phyloP scores from a whole-genome alignment of 2,888 invertebrate genomes.

The Epicampocera succincta region DNA sequence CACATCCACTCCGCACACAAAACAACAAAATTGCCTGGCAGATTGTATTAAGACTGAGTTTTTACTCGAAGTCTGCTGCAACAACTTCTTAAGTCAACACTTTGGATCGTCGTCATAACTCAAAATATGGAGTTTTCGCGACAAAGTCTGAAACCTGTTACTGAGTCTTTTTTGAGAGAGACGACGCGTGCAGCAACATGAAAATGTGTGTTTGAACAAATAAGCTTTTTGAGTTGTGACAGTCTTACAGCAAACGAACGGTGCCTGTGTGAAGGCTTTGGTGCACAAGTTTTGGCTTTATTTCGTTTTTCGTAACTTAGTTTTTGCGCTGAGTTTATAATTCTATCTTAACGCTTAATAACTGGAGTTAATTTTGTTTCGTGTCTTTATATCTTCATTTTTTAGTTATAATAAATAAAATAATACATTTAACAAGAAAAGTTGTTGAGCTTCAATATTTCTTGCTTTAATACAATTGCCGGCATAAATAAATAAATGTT shows the following conservation, averaged over 20 bases:
- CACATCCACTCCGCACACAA: background rate
- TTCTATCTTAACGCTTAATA: conserved; percentile 62
- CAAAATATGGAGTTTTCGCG: too few species aligned
- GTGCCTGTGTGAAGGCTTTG: background rate
- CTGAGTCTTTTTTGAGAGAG: too few species aligned
- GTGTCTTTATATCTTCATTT: conserved; percentile 7
- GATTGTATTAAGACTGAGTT: conserved; percentile 48
- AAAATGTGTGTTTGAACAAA: too few species aligned
- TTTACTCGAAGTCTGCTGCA: conserved; percentile 34
- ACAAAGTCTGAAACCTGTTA: too few species aligned
- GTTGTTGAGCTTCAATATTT: conserved; percentile 30
- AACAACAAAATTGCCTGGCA: background rate
- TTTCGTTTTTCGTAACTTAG: conserved; percentile 4
- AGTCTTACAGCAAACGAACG: too few species aligned
- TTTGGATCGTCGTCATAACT: too few species aligned
- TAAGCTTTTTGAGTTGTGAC: too few species aligned
- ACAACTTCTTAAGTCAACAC: conserved; percentile 40
- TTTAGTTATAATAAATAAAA: conserved; percentile 13
- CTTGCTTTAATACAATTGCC: too few species aligned
- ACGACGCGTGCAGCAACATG: too few species aligned
- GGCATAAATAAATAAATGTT: too few species aligned
- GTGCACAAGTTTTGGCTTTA: conserved; percentile 7
- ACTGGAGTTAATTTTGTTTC: conserved; percentile 64
- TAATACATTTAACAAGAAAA: conserved; percentile 11
- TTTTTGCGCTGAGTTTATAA: conserved; percentile 55